Conservation (phyloP, 2,113 vertebrate species). For the Mobula birostris region DNA sequence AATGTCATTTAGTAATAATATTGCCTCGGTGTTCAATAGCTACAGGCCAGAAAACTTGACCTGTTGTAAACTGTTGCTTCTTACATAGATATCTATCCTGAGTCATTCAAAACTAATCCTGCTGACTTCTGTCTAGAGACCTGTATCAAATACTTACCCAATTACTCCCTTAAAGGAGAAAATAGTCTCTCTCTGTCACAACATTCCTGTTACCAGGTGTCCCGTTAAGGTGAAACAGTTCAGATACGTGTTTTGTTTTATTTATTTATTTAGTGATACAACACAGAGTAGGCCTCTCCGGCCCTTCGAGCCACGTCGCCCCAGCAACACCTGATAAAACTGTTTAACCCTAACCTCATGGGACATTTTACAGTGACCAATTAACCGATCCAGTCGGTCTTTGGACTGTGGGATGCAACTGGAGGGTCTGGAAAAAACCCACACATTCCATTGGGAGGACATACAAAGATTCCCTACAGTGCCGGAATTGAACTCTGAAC, state of each 20-base stretch:
- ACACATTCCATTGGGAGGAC: too few relatives aligned
- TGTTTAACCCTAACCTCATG: too few relatives aligned
- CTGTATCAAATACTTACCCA: not conserved
- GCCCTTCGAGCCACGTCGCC: too few relatives aligned
- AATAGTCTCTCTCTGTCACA: not conserved
- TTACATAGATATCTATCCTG: not conserved
- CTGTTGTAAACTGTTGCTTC: not conserved
- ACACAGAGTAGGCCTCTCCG: too few relatives aligned
- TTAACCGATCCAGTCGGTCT: too few relatives aligned
- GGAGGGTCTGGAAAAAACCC: too few relatives aligned
- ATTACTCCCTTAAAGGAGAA: not conserved
- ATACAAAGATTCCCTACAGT: too few relatives aligned
- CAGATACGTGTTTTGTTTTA: not conserved
- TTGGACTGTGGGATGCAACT: too few relatives aligned
- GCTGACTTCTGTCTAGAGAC: not conserved
- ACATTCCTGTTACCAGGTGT: not conserved
- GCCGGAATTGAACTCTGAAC: too few relatives aligned
- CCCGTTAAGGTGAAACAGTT: not conserved
- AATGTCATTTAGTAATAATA: not conserved
- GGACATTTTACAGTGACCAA: too few relatives aligned
- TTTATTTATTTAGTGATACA: too few relatives aligned
- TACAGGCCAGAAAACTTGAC: not conserved
- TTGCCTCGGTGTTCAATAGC: not conserved
- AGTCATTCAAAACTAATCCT: not conserved
- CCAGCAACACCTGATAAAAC: too few relatives aligned